Conservation (phyloP, 2,113 vertebrate species). For the Neomonachus schauinslandi region DNA sequence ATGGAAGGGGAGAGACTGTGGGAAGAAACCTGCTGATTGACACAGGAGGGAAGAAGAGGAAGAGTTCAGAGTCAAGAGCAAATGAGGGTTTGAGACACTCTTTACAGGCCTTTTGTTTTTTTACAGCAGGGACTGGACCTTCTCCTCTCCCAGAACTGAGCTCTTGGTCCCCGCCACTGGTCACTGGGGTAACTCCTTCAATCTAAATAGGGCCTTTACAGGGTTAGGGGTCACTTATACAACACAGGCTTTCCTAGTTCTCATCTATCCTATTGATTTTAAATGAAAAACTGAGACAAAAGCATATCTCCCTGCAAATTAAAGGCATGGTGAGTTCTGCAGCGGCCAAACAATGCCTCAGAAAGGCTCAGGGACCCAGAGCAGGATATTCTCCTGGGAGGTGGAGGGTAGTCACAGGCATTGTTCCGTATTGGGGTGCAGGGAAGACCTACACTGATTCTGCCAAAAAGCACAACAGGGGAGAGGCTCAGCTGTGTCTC, state of each 20-base stretch:
- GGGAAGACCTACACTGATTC: not conserved
- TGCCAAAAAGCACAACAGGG: not conserved
- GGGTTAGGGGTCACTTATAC: not conserved
- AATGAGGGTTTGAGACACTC: not conserved
- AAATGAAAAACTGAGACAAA: not conserved
- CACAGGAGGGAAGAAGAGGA: not conserved
- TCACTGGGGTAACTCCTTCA: not conserved
- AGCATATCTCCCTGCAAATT: not conserved
- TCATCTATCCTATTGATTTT: not conserved
- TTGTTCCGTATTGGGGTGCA: not conserved
- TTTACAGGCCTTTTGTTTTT: not conserved
- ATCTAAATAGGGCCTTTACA: not conserved
- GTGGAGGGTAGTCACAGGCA: not conserved
- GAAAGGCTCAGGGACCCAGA: not conserved
- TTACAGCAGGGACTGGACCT: not conserved
- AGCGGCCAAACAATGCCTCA: not conserved
- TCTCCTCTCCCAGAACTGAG: not conserved
- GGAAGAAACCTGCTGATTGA: not conserved
- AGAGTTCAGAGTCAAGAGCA: not conserved
- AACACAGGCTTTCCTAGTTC: not conserved
- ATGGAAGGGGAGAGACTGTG: not conserved
- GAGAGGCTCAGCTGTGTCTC: not conserved
- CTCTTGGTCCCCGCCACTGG: not conserved
- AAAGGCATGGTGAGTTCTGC: not conserved
- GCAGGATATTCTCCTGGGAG: not conserved